Percentiles rank a stretch among this genome's conserved stretches.
Conservation (phyloP, 1,140 invertebrate species). For the Scaptomyza pallida region DNA sequence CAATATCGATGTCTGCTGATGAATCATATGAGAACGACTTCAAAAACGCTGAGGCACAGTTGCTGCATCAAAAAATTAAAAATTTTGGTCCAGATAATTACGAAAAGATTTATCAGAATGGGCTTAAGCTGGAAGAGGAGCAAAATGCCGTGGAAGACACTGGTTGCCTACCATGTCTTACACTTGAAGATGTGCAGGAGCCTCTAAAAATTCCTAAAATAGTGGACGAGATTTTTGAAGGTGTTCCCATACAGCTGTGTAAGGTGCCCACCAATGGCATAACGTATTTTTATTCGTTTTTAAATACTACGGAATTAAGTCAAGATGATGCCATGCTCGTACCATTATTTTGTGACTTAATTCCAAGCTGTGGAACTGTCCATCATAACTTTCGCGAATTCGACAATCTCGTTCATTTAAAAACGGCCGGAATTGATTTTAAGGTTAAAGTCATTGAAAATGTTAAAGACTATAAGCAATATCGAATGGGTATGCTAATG, state of each 20-base stretch:
- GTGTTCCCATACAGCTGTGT: conserved; percentile 89
- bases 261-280: conserved; percentile 94
- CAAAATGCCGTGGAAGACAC: conserved; percentile 90
- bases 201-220: conserved; percentile 86
- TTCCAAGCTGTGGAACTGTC: conserved; percentile 93
- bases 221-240: conserved; percentile 85
- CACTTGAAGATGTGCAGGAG: conserved; percentile 88
- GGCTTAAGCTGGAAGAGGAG: conserved; percentile 88
- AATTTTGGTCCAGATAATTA: conserved; percentile 87
- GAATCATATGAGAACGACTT: conserved; percentile 89
- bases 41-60: conserved; percentile 86
- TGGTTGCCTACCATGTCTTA: conserved; percentile 91
- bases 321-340: conserved; percentile 89
- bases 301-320: conserved; percentile 88
- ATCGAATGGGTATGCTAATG: conserved; percentile 90
- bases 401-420: conserved; percentile 90
- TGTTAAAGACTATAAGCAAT: conserved; percentile 87
- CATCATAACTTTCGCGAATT: conserved; percentile 91
- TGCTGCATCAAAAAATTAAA: conserved; percentile 88
- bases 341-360: conserved; percentile 92
- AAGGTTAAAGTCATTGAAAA: conserved; percentile 88
- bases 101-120: conserved; percentile 88
- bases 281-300: conserved; percentile 91
- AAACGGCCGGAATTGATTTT: conserved; percentile 91
- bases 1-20: conserved; percentile 93